phyloP scores from a whole-genome alignment of 2,113 vertebrate genomes.

The Myotis brandtii region DNA sequence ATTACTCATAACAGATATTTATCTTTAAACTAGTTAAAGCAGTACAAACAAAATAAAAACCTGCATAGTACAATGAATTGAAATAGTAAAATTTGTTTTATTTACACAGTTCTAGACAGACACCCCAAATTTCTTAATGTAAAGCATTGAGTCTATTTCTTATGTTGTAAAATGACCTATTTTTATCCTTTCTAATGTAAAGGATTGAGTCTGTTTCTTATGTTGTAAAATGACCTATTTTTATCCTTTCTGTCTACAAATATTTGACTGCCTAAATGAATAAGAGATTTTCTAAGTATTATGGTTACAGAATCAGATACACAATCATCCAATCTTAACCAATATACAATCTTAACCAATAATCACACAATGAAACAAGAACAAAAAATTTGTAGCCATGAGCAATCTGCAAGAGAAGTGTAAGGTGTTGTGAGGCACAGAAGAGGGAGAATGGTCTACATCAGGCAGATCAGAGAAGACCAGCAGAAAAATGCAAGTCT shows the following conservation, averaged over 20 bases:
- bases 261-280: not conserved
- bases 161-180: not conserved
- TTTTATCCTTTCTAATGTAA: not conserved
- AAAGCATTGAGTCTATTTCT: not conserved
- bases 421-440: accelerated
- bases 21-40: not conserved
- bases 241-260: not conserved
- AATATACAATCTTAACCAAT: accelerated
- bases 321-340: too few species aligned
- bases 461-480: accelerated
- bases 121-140: not conserved
- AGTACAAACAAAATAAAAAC: not conserved
- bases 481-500: not conserved
- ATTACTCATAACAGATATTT: not conserved
- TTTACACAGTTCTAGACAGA: not conserved
- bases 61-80: not conserved
- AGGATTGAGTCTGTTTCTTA: not conserved
- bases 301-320: not conserved
- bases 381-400: not conserved
- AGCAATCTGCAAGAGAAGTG: not conserved
- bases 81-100: not conserved
- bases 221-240: not conserved
- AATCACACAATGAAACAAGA: not conserved
- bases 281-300: not conserved
- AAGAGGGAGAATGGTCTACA: accelerated